These are phyloP conservation scores for Poeciliopsis paucimaculata DNA, from an alignment of 2,797 vertebrate species.

Conservation along the genomic window DNA sequence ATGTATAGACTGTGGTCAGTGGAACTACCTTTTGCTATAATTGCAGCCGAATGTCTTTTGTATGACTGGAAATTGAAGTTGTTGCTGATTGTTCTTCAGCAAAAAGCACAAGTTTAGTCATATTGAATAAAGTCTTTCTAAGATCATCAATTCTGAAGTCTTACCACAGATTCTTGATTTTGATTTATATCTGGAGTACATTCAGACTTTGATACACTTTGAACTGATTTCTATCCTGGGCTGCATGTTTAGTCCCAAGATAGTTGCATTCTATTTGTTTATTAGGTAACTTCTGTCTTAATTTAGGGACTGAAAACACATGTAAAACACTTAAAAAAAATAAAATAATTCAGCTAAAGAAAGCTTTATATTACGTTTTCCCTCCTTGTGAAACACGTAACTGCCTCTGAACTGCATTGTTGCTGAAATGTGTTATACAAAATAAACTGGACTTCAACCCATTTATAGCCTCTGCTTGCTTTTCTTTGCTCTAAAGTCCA, in stretches of 20 bases:
- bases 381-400: too few species aligned
- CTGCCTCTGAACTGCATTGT: too few species aligned
- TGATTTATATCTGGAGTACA: not conserved
- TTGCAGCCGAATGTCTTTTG: not conserved
- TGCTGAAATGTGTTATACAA: not conserved
- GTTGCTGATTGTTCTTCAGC: not conserved
- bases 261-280: not conserved
- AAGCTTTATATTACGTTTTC: not conserved
- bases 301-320: not conserved
- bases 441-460: too few species aligned
- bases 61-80: not conserved
- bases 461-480: constrained; percentile 14
- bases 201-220: not conserved
- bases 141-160: not conserved
- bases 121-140: not conserved
- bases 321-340: not conserved
- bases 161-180: not conserved
- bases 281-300: not conserved
- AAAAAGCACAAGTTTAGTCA: not conserved
- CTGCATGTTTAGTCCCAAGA: too few species aligned
- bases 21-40: not conserved
- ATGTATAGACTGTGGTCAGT: not conserved
- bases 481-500: constrained; percentile 54
- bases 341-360: not conserved
- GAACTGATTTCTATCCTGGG: not conserved